These are phyloP conservation scores for Abscondita cerata DNA, from an alignment of 2,888 invertebrate genomes.

Conservation along the genomic window DNA sequence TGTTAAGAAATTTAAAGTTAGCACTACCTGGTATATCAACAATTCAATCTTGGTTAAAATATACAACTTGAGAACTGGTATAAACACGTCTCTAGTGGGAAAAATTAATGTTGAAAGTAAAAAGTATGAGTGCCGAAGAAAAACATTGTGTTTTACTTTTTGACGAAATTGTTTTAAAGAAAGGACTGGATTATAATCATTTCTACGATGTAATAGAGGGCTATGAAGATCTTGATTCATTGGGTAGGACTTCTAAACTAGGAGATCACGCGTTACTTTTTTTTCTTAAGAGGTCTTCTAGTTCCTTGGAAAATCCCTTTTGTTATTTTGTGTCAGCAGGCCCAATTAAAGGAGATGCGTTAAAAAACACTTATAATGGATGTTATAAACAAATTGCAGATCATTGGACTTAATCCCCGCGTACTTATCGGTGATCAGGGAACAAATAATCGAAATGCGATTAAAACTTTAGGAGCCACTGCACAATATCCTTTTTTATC, in stretches of 20 bases:
- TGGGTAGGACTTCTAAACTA: too few relatives aligned
- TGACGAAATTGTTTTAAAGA: not conserved
- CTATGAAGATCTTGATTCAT: not conserved
- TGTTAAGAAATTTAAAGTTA: too few relatives aligned
- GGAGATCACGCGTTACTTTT: not conserved
- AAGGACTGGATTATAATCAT: not conserved
- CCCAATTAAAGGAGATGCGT: too few relatives aligned
- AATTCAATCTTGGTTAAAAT: not conserved
- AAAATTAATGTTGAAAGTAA: not conserved
- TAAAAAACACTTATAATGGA: too few relatives aligned
- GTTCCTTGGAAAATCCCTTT: not conserved
- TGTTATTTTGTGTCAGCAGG: not conserved
- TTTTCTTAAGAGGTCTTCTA: not conserved
- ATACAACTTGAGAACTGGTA: not conserved
- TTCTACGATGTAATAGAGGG: not conserved
- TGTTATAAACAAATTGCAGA: not conserved
- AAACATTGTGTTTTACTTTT: conserved; percentile 4
- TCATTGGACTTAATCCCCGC: not conserved
- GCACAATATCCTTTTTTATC: not conserved
- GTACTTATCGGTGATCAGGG: not conserved
- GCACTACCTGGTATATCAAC: too few relatives aligned
- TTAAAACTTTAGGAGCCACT: not conserved
- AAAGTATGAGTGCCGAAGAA: not conserved
- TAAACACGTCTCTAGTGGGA: not conserved
- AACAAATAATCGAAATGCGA: not conserved